These are phyloP conservation scores for Drosophila phalerata DNA, from an alignment of 2,888 invertebrate species.

Conservation along the genomic window DNA sequence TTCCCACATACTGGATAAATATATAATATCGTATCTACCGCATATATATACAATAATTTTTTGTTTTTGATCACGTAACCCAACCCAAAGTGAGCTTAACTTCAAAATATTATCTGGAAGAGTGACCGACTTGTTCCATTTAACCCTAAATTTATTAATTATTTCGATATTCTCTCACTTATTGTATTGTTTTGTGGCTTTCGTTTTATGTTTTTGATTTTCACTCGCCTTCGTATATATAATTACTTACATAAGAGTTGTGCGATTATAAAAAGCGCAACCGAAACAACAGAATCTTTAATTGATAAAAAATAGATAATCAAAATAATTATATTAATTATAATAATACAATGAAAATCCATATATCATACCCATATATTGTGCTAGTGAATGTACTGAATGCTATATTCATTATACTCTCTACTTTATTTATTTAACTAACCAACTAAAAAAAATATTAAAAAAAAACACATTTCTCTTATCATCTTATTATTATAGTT, in stretches of 20 bases:
- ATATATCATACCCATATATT: slow-evolving; percentile 82
- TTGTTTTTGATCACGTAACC: slow-evolving; percentile 12
- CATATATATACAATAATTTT: slow-evolving; percentile 1
- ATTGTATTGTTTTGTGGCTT: slow-evolving; percentile 42
- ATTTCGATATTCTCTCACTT: slow-evolving; percentile 33
- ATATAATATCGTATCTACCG: slow-evolving; percentile 24
- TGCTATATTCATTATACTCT: slow-evolving; percentile 84
- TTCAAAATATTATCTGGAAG: neutral
- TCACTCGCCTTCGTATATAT: slow-evolving; percentile 51
- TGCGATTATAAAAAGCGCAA: slow-evolving; percentile 31
- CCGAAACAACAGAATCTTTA: slow-evolving; percentile 46
- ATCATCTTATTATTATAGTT: slow-evolving; percentile 57
- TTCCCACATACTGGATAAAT: slow-evolving; percentile 21
- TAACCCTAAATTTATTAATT: slow-evolving; percentile 22
- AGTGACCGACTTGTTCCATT: neutral
- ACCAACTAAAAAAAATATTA: slow-evolving; percentile 49
- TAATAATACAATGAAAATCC: slow-evolving; percentile 48
- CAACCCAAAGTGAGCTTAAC: slow-evolving; percentile 5
- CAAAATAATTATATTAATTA: slow-evolving; percentile 19
- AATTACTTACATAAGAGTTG: slow-evolving; percentile 53
- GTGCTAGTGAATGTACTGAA: slow-evolving; percentile 86
- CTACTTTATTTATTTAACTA: slow-evolving; percentile 74
- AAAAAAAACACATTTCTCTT: slow-evolving; percentile 48
- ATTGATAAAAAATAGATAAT: slow-evolving; percentile 41
- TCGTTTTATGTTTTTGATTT: slow-evolving; percentile 45